These are phyloP conservation scores for Ptychoptera albimana DNA, from an alignment of 2,888 invertebrate species.

Conservation along the genomic window DNA sequence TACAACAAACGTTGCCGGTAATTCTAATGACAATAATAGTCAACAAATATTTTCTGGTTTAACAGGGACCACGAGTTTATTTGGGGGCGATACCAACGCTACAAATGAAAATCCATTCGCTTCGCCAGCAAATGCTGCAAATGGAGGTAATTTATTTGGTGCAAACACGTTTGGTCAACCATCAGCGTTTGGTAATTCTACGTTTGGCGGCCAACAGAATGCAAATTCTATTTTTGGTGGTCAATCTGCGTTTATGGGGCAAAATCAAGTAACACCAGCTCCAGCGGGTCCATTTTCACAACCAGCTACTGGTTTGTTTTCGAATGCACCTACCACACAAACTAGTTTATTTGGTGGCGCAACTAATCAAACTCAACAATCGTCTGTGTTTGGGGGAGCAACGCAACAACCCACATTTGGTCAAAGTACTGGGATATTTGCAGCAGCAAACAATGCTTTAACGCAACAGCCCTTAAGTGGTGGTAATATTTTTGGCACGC, in stretches of 20 bases:
- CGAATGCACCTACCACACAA: conserved; percentile 1
- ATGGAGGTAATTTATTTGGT: conserved; percentile 15
- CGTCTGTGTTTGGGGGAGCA: not conserved
- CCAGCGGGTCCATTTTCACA: conserved; percentile 17
- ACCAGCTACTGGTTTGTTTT: conserved; percentile 4
- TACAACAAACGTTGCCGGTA: conserved; percentile 13
- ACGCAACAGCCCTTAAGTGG: no score
- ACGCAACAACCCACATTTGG: not conserved
- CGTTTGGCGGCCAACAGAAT: conserved; percentile 1
- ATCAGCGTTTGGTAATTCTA: not conserved
- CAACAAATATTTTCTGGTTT: not conserved
- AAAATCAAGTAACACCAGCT: conserved; percentile 21
- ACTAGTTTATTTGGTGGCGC: conserved; percentile 4
- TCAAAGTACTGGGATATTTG: no score
- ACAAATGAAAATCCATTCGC: conserved; percentile 11
- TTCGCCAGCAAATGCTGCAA: not conserved
- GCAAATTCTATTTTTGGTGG: conserved; percentile 14
- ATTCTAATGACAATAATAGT: not conserved
- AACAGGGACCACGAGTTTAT: conserved; percentile 15
- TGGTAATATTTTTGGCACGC: no score
- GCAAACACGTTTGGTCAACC: conserved; percentile 7
- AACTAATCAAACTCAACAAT: conserved; percentile 9
- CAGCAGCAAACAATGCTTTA: no score
- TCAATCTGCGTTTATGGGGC: conserved; percentile 12
- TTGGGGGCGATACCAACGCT: conserved; percentile 1